Evolutionary conservation across 2,113 vertebrate species (phyloP), one percentile per base, ranked within the genome.

Genomic region (Hystrix cristata): DNA sequence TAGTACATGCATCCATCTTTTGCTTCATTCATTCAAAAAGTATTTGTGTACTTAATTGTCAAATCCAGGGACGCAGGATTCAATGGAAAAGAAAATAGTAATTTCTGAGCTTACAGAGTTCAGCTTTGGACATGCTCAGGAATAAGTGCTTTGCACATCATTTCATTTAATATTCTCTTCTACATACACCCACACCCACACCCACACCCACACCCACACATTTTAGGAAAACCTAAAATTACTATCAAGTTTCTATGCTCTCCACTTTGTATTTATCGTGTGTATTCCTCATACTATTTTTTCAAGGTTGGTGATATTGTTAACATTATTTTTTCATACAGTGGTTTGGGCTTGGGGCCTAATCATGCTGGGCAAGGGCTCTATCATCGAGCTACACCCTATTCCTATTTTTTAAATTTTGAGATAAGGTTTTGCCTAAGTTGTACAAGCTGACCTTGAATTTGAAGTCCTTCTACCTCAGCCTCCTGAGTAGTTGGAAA

Each of bases 161-260:
- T 76, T 3, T 29, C 51, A 46, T 91, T 79, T 74, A 89, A 79
- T 89, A 9, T 62, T 27, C 60, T 19, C 7, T 23, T 23, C 59
- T 23, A 60, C 19, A 60, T 18, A 59, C 15, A 59, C 15, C 16
- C 57, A 59, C 57, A 19, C 6, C 7, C 59, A 60, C 19, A 23
- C 59, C 9, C 27, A 64, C 62, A 64, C 27, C 29, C 62, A 46
- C 53, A 48, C 2, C 10, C 51, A 67, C 13, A 34, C 34, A 46
- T 29, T 31, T 91, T 78, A 83, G 43, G 59, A 67, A 94, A 83
- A 84, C 21, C 15, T 74, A 91, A 74, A 57, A 31, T 87, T 81
- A 91, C 23, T 72, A 11, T 57, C 12, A 55, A 38, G 27, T 90
- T 84, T 64, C 80, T n/a, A 71, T 71, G 62, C 16, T 72, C 46